A percentile compares a stretch with the other conserved stretches of the same genome.
Conservation (phyloP, 2,113 vertebrate species). For the Indicator indicator region DNA sequence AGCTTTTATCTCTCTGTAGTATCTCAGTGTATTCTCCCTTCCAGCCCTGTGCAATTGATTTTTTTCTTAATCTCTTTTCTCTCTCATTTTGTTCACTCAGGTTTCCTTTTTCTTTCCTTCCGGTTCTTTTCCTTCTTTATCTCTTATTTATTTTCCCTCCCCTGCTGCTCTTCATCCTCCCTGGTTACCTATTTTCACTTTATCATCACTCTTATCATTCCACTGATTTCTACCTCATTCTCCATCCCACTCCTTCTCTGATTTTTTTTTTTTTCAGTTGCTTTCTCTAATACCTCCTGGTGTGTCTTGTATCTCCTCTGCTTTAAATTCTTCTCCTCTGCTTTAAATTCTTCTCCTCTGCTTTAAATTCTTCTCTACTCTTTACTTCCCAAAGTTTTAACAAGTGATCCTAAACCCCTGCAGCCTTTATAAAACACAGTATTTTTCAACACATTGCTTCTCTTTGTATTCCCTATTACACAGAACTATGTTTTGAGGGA, state of each 20-base stretch:
- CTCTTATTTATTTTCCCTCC: not conserved
- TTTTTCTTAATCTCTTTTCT: not conserved
- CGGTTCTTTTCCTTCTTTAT: not conserved
- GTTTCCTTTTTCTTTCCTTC: not conserved
- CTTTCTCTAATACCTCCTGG: not conserved
- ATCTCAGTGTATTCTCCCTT: not conserved
- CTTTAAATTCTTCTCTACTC: not conserved
- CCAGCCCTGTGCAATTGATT: not conserved
- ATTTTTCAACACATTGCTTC: not conserved
- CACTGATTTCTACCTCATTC: not conserved
- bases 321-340: constrained; percentile 4
- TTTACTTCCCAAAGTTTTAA: not conserved
- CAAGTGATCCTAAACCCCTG: not conserved
- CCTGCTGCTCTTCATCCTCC: not conserved
- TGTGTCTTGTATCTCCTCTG: not conserved
- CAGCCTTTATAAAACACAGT: not conserved
- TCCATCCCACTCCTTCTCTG: not conserved
- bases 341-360: not conserved
- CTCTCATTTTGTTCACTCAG: not conserved
- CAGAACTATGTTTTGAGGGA: not conserved
- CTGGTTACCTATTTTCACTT: not conserved
- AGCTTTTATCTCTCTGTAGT: not conserved
- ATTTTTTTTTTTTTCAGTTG: not conserved
- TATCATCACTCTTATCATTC: not conserved
- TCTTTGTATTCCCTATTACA: not conserved